phyloP scores from a whole-genome alignment of 1,140 invertebrate species.

The Ceratitis capitata region DNA sequence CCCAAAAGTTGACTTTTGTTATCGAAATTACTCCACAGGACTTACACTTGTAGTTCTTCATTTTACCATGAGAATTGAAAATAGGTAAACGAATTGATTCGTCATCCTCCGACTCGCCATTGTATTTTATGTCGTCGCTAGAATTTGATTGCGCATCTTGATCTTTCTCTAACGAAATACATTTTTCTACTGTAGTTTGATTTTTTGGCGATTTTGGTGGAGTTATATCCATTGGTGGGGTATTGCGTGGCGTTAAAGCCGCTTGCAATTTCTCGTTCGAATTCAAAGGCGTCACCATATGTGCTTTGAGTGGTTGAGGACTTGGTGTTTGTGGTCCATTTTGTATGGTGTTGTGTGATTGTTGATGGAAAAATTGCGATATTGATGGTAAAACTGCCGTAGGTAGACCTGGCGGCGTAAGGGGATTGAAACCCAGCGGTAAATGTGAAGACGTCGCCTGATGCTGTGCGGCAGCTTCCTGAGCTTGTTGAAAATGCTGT shows the following conservation, averaged over 20 bases:
- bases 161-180: constrained; percentile 50
- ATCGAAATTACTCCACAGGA: constrained; percentile 86
- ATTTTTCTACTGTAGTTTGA: constrained; percentile 46
- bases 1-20: constrained; percentile 94
- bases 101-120: constrained; percentile 72
- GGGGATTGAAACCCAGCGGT: constrained; percentile 63
- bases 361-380: constrained; percentile 62
- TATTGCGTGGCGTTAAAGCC: constrained; percentile 55
- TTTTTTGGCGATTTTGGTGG: constrained; percentile 69
- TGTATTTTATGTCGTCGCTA: constrained; percentile 64
- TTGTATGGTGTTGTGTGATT: constrained; percentile 42
- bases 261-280: constrained; percentile 40
- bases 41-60: constrained; percentile 92
- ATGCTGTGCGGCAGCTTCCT: constrained; percentile 50
- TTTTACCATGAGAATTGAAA: constrained; percentile 83
- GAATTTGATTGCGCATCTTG: constrained; percentile 67
- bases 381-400: constrained; percentile 64
- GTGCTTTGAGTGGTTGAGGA: constrained; percentile 52
- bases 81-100: constrained; percentile 73
- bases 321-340: constrained; percentile 63
- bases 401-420: constrained; percentile 67
- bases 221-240: constrained; percentile 65
- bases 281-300: constrained; percentile 49
- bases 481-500: constrained; percentile 61
- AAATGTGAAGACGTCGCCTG: constrained; percentile 51